Evolutionary conservation across 2,113 vertebrate genomes (phyloP), one percentile per base, ranked within the genome.

Genomic region (Eulemur macaco): DNA sequence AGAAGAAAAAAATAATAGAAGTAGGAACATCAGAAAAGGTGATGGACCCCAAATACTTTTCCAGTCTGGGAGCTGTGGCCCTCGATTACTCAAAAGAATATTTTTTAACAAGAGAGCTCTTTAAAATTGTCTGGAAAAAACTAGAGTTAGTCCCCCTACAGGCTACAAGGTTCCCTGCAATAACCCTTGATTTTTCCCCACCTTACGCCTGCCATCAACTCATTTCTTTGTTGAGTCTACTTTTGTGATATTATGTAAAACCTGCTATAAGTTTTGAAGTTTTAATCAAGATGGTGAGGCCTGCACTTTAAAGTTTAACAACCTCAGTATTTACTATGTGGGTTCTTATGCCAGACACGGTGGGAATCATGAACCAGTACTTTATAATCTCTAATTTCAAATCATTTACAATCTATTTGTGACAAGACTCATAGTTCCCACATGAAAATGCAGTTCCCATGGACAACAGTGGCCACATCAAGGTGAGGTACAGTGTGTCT

Each of bases 71-170:
- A 94, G 45, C 47, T 50, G 13, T 66, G 45, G 34, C 58, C 42
- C 27, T 69, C 34, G 37, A 27, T 69, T 66, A 93, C 63, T 60
- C 63, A 94, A 77, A 63, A 50, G 31, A 56, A 23, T 56, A 73
- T 91, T 93, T 92, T 69, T 89, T 95, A 74, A 73, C 10, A 56
- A 60, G 21, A 92, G 47, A 84, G 18, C 45, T 68, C 25, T 89
- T 87, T 83, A 86, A 74, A 93, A 9, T 50, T 71, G 31, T 50
- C 78, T 81, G 69, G 47, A 76, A 80, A 78, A 84, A 63, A 21
- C 15, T 25, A 68, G 45, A 20, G 52, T 89, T 88, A 50, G 31
- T 31, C 2, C 37, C 31, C 31, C 17, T 74, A 66, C 9, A 45
- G 25, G 42, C 50, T 60, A 56, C 29, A 83, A 17, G 27, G 34